These are phyloP conservation scores for Tanytarsus gracilentus DNA, from an alignment of 2,888 invertebrate species.

Conservation along the genomic window DNA sequence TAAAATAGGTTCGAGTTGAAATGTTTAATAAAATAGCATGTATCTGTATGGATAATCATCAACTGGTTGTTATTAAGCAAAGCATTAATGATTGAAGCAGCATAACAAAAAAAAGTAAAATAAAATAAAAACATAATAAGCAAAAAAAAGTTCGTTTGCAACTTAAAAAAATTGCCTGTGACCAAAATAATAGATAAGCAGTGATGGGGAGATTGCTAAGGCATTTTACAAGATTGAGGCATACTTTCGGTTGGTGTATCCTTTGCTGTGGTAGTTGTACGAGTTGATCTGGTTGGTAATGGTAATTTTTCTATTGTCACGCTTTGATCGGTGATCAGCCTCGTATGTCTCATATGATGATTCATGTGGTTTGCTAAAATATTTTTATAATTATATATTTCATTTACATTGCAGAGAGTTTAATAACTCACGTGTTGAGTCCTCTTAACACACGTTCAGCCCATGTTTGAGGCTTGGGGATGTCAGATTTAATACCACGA, in stretches of 20 bases:
- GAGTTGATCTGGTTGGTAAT: conserved; percentile 58
- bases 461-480: conserved; percentile 76
- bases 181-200: too few species aligned
- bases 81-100: too few species aligned
- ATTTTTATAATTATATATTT: neutral
- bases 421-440: conserved; percentile 43
- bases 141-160: neutral
- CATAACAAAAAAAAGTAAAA: too few species aligned
- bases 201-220: too few species aligned
- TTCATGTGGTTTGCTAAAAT: conserved; percentile 28
- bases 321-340: conserved; percentile 33
- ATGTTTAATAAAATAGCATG: too few species aligned
- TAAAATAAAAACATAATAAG: too few species aligned
- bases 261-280: conserved; percentile 65
- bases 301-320: conserved; percentile 50
- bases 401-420: neutral
- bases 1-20: neutral
- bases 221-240: conserved; percentile 43
- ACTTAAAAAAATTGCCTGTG: too few species aligned
- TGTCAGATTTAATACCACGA: conserved; percentile 57
- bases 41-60: too few species aligned
- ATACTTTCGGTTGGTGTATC: conserved; percentile 66
- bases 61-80: too few species aligned
- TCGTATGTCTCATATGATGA: conserved; percentile 20
- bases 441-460: conserved; percentile 70